A percentile compares a stretch with the other conserved stretches of the same genome.
Conservation (phyloP, 2,797 vertebrate genomes). For the Erpetoichthys calabaricus region DNA sequence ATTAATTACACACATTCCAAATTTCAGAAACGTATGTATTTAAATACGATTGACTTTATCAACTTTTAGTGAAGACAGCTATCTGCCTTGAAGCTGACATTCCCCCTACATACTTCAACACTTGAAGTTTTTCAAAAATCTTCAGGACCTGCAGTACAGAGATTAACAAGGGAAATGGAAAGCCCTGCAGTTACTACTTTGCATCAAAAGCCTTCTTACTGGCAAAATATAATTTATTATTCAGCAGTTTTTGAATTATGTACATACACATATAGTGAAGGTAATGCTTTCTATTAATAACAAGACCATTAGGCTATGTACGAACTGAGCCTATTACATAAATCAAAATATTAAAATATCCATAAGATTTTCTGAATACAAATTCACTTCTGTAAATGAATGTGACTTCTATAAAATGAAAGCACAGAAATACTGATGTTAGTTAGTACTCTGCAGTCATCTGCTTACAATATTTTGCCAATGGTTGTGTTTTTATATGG, state of each 20-base stretch:
- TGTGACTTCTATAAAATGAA: neutral
- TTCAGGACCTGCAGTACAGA: neutral
- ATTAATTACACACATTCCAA: too few species aligned
- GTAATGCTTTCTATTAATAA: neutral
- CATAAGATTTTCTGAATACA: too few species aligned
- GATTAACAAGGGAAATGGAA: neutral
- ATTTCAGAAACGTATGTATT: too few species aligned
- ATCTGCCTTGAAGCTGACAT: too few species aligned
- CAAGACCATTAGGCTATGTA: neutral
- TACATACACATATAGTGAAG: neutral
- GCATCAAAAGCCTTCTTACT: neutral
- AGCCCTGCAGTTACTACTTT: neutral
- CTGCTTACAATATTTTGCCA: too few species aligned
- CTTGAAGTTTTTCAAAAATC: too few species aligned
- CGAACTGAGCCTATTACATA: neutral
- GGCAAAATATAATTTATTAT: conserved; percentile 4
- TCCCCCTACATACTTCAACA: too few species aligned
- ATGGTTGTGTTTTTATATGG: too few species aligned
- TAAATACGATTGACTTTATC: too few species aligned
- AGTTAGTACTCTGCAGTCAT: too few species aligned
- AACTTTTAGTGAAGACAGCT: too few species aligned
- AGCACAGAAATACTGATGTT: neutral
- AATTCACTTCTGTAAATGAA: neutral
- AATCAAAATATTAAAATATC: too few species aligned
- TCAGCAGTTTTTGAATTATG: neutral